A percentile compares a stretch with the other conserved stretches of the same genome.
Evolutionary conservation across 1,140 invertebrate genomes (phyloP).

Genomic region (Helicoverpa zea): DNA sequence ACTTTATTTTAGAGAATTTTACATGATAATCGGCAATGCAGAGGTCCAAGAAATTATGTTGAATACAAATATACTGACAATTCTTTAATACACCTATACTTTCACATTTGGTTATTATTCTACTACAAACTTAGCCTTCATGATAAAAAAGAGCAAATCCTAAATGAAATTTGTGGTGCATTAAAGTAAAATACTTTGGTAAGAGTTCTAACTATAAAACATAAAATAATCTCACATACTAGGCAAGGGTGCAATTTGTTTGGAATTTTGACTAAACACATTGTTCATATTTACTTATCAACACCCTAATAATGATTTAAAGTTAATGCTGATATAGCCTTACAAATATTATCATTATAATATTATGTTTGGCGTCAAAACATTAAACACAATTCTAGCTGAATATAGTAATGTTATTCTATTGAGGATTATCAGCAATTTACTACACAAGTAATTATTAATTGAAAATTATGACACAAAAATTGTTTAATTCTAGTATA

Average conservation of each 20-base stretch:
- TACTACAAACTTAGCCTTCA: conserved; percentile 79
- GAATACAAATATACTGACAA: conserved; percentile 85
- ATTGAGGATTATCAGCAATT: conserved; percentile 47
- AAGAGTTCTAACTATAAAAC: conserved; percentile 69
- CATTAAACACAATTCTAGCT: conserved; percentile 57
- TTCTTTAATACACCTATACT: conserved; percentile 83
- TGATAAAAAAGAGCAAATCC: conserved; percentile 76
- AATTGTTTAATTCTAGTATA: conserved; percentile 41
- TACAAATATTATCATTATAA: conserved; percentile 56
- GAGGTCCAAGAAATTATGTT: conserved; percentile 84
- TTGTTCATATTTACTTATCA: conserved; percentile 69
- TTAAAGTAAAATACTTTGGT: conserved; percentile 73
- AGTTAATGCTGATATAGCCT: conserved; percentile 66
- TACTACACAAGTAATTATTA: conserved; percentile 47
- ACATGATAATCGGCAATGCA: conserved; percentile 86
- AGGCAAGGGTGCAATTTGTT: conserved; percentile 72
- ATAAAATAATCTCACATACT: conserved; percentile 72
- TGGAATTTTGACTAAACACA: conserved; percentile 69
- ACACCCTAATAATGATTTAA: conserved; percentile 69
- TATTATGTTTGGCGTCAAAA: conserved; percentile 52
- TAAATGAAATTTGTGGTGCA: conserved; percentile 77
- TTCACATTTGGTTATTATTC: conserved; percentile 81
- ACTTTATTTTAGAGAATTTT: conserved; percentile 86
- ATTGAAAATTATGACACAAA: conserved; percentile 51
- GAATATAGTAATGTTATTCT: conserved; percentile 43